Evolutionary conservation across 1,140 invertebrate species (phyloP).

Genomic region (Ganaspis sp.): DNA sequence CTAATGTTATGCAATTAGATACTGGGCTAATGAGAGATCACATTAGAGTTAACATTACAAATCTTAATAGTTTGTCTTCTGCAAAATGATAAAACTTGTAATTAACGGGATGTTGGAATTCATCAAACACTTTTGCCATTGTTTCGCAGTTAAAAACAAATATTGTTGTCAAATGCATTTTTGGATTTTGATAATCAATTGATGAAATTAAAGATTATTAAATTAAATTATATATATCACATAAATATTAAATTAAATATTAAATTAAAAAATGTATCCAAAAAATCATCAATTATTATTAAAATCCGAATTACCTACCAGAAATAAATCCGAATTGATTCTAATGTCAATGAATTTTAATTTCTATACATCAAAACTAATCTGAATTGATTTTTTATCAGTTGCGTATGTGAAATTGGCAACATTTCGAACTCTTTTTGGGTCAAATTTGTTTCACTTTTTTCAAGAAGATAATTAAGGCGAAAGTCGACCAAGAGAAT

Average conservation of each 20-base stretch:
- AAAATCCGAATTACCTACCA: too few species aligned
- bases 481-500: slow-evolving; percentile 26
- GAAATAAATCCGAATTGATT: too few species aligned
- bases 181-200: too few species aligned
- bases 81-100: background rate
- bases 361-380: too few species aligned
- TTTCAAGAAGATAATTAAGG: slow-evolving; percentile 23
- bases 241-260: too few species aligned
- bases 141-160: background rate
- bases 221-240: too few species aligned
- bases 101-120: too few species aligned
- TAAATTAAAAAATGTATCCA: too few species aligned
- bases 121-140: background rate
- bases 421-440: slow-evolving; percentile 17
- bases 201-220: too few species aligned
- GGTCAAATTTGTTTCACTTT: slow-evolving; percentile 31
- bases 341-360: background rate
- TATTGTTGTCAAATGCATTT: background rate
- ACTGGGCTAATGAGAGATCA: slow-evolving; percentile 13
- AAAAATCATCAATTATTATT: too few species aligned
- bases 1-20: slow-evolving; percentile 26
- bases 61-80: background rate
- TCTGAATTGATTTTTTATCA: too few species aligned
- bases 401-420: background rate
- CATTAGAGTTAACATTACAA: slow-evolving; percentile 6